Percentiles rank a stretch among this genome's conserved stretches.
Conservation (phyloP, 2,113 vertebrate genomes). For the Triplophysa siluroides region DNA sequence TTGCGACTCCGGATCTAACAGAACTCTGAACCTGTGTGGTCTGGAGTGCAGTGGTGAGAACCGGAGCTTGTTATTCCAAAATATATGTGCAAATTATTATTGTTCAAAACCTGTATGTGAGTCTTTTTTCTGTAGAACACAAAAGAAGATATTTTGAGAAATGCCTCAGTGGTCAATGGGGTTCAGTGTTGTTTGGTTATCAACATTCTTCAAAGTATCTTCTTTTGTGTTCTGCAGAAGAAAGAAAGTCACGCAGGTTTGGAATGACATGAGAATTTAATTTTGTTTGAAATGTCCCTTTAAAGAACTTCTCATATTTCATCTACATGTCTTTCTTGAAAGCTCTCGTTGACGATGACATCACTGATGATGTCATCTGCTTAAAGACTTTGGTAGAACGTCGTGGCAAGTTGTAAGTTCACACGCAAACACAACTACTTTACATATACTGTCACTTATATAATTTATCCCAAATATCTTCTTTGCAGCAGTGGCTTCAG, state of each 20-base stretch:
- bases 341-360: slow-evolving; percentile 48
- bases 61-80: not conserved
- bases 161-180: too few species aligned
- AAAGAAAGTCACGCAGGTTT: too few species aligned
- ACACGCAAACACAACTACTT: not conserved
- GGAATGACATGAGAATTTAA: too few species aligned
- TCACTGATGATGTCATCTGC: slow-evolving; percentile 42
- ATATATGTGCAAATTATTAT: too few species aligned
- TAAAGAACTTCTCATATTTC: not conserved
- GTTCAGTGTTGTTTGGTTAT: too few species aligned
- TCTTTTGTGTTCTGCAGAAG: too few species aligned
- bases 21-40: slow-evolving; percentile 15
- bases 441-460: not conserved
- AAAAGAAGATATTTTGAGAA: too few species aligned
- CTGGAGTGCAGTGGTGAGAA: slow-evolving; percentile 38
- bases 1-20: slow-evolving; percentile 2
- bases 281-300: not conserved
- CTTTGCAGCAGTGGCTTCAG: not conserved
- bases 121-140: too few species aligned
- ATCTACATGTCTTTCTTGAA: not conserved
- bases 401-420: slow-evolving; percentile 1
- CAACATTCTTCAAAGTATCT: too few species aligned
- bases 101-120: too few species aligned
- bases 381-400: slow-evolving; percentile 1
- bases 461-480: not conserved